A percentile compares a stretch with the other conserved stretches of the same genome.
Conservation (phyloP, 2,113 vertebrate species). For the Grallaria varia region DNA sequence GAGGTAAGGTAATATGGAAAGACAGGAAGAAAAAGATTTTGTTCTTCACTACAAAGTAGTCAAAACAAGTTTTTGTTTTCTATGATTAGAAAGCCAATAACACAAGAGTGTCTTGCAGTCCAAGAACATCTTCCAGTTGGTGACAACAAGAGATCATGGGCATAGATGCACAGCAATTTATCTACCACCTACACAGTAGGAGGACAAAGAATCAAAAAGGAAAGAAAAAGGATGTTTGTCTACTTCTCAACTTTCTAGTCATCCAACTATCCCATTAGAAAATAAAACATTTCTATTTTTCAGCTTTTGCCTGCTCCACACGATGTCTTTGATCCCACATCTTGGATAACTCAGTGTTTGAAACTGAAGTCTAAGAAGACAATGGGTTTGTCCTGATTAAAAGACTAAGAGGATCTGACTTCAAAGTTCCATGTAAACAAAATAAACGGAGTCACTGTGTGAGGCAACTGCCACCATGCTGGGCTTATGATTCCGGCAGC, state of each 20-base stretch:
- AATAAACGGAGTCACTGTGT: not conserved
- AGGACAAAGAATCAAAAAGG: not conserved
- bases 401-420: not conserved
- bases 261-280: not conserved
- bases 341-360: not conserved
- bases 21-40: not conserved
- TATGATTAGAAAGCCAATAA: not conserved
- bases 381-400: conserved; percentile 35
- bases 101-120: not conserved
- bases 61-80: not conserved
- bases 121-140: not conserved
- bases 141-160: not conserved
- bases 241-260: not conserved
- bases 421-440: conserved; percentile 6
- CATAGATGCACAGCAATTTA: not conserved
- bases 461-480: not conserved
- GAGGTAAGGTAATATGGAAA: not conserved
- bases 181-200: not conserved
- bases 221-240: not conserved
- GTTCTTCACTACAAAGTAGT: not conserved
- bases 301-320: not conserved
- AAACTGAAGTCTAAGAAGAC: not conserved
- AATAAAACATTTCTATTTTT: not conserved
- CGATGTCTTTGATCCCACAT: not conserved
- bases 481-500: not conserved